Base-by-base conservation (phyloP, 2,113 vertebrate species). In the Tenrec ecaudatus region DNA sequence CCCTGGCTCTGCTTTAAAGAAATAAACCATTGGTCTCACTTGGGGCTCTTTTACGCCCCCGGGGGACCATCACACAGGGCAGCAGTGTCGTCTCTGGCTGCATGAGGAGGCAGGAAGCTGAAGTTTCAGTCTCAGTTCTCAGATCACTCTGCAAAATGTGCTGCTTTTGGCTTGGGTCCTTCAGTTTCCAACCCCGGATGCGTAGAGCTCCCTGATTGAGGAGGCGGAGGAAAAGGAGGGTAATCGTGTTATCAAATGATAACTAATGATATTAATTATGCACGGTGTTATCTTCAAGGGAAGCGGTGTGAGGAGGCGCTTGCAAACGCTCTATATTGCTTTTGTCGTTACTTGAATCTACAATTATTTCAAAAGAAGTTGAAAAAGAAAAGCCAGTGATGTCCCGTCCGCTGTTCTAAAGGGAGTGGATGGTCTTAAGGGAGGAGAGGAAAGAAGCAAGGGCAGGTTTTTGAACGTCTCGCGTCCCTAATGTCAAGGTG, bases 1-100 rank as follows among this genome's bases (percentile, higher is more conserved):
- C n/a, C 6, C 57, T 78, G 43, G 31, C 31, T 89, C 92, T 75
- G 16, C 68, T 87, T 94, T 88, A 95, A 95, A 84, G 75, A 96
- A 89, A 95, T 69, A 90, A 92, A 60, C 60, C 27, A 75, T 69
- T 1, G 2, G 23, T 82, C 90, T 87, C 1, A 0, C 79, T 62
- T 38, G 53, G 76, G 64, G 19, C 60, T 33, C 84, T 76, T 92
- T 36, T 75, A 79, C 91, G 29, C 38, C 84, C 33, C 76, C 89
- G 36, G 14, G 15, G 64, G 60, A 20, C 66, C 25, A 0, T 25
- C 68, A 62, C 66, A 57, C 5, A 4, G 68, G 82, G 60, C 57
- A 36, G 75, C 33, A 90, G 20, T 27, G 58, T 10, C 91, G 84
- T 29, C 38, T 29, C 38, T 53, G 47, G 93, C 88, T 60, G 40